Base-by-base conservation (phyloP, 2,888 invertebrate genomes). In the Rhingia campestris region DNA sequence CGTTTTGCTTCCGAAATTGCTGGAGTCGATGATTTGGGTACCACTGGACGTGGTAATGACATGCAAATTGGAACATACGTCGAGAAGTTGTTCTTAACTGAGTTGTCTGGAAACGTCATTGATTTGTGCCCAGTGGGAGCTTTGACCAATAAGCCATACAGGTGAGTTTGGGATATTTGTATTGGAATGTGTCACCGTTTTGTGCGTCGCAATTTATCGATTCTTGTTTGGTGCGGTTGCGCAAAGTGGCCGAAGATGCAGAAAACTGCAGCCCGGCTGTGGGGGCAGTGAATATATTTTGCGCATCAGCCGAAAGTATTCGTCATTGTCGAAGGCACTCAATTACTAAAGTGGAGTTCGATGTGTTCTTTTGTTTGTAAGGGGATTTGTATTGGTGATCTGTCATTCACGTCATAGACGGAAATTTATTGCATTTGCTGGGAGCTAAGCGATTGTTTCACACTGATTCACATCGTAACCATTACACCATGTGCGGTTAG, bases 31-130 rank as follows among this genome's bases (percentile, higher is more conserved):
- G 99, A 99, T 92, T 93, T 99, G 85, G 95, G 99, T 70, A 98
- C 98, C 4, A 97, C 97, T 32, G 98, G 98, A 1, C 94, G 98
- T 89, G 98, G 98, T 59, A 94, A 95, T 87, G 98, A 98, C 86
- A 99, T 99, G 99, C 98, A 98, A 94, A 96, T 99, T 70, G 99
- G 99, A 82, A 99, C 99, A 0, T 99, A 99, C 89, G 98, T 99
- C 0, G 98, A 99, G 92, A 99, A 99, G 92, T 95, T 99, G 93
- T 97, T 99, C 91, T 93, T 98, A 51, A 98, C 99, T 0, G 99
- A 99, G 92, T 91, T 99, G 45, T 99, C 99, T 0, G 99, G 99
- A 54, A 99, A 99, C 91, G 95, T 99, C 45, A 99, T 99, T 87
- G 99, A 99, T 92, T 92, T 99, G 88, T 99, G 99, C 90, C 99